These are phyloP conservation scores for Listronotus bonariensis DNA, from an alignment of 1,140 invertebrate species.

Conservation along the genomic window DNA sequence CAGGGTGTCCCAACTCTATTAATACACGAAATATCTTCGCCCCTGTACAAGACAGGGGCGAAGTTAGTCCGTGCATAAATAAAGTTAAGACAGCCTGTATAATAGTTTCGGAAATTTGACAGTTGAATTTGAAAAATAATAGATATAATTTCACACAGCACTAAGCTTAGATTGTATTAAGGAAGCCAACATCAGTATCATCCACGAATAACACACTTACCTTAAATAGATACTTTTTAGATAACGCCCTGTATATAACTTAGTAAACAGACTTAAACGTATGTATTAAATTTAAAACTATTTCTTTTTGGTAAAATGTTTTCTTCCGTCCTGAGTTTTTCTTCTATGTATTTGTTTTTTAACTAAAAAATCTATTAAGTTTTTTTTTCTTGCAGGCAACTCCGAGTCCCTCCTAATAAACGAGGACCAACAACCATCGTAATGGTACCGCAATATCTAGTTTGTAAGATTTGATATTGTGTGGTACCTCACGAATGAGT, in stretches of 20 bases:
- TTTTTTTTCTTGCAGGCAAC: slow-evolving; percentile 14
- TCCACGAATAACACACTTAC: too few relatives aligned
- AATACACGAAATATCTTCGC: too few relatives aligned
- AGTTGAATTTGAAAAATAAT: too few relatives aligned
- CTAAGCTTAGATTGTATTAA: too few relatives aligned
- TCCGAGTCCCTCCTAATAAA: slow-evolving; percentile 15
- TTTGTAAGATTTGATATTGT: background rate
- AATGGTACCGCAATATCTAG: background rate
- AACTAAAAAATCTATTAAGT: background rate
- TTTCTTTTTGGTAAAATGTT: slow-evolving; percentile 1
- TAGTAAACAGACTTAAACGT: background rate
- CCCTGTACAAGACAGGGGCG: too few relatives aligned
- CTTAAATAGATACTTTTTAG: too few relatives aligned
- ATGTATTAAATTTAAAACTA: slow-evolving; percentile 6
- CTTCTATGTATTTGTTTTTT: slow-evolving; percentile 4
- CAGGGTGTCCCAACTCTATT: too few relatives aligned
- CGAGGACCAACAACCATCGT: slow-evolving; percentile 23
- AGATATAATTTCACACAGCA: too few relatives aligned
- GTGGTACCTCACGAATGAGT: background rate
- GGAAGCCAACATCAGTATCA: too few relatives aligned
- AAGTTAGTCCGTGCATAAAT: too few relatives aligned
- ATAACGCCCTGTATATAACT: background rate
- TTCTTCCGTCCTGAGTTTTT: background rate
- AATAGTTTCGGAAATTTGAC: too few relatives aligned
- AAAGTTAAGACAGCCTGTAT: too few relatives aligned